Conservation (phyloP, 2,113 vertebrate species). For the Alouatta palliata region DNA sequence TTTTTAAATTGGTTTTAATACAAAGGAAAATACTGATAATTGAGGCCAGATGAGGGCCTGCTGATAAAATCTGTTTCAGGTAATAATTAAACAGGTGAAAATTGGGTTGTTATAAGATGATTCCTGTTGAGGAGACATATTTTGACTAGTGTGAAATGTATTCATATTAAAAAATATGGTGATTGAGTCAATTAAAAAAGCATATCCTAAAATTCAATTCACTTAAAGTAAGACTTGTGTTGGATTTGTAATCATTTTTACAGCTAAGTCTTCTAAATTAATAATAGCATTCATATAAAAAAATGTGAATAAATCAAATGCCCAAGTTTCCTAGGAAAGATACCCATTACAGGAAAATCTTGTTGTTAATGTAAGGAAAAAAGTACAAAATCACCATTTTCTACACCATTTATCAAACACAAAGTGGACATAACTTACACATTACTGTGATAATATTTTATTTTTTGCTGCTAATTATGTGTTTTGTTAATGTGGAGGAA, state of each 20-base stretch:
- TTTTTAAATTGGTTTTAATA: constrained; percentile 37
- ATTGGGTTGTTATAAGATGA: constrained; percentile 52
- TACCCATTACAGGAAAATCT: not conserved
- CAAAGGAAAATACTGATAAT: constrained; percentile 46
- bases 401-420: not conserved
- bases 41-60: constrained; percentile 41
- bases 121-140: not conserved
- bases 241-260: constrained; percentile 12
- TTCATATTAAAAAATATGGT: not conserved
- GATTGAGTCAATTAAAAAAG: not conserved
- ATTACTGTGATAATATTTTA: not conserved
- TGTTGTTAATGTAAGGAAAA: not conserved
- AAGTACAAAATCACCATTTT: not conserved
- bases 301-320: not conserved
- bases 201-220: not conserved
- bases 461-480: not conserved
- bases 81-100: constrained; percentile 59
- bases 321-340: not conserved
- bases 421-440: not conserved
- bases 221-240: constrained; percentile 33
- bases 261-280: not conserved
- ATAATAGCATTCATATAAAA: not conserved
- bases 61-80: constrained; percentile 41
- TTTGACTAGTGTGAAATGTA: constrained; percentile 4
- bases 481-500: not conserved